phyloP scores from a whole-genome alignment of 2,888 invertebrate genomes.

The Syrista parreyssii region DNA sequence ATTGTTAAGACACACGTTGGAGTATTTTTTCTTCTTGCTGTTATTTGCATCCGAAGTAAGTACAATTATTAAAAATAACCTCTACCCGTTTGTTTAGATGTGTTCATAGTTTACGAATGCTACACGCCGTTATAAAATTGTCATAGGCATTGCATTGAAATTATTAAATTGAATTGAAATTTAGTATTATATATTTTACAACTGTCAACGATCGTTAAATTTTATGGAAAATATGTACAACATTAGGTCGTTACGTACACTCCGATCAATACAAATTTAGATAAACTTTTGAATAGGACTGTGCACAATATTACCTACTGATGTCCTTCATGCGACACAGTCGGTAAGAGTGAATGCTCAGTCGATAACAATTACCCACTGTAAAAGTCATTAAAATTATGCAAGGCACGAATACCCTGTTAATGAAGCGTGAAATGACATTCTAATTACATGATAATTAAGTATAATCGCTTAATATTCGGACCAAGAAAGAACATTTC shows the following conservation, averaged over 20 bases:
- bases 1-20: background rate
- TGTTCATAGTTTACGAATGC: background rate
- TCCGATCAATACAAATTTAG: background rate
- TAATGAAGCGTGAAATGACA: background rate
- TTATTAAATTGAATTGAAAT: background rate
- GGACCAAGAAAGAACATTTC: constrained; percentile 2
- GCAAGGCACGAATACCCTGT: background rate
- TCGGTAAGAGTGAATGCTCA: background rate
- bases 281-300: background rate
- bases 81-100: background rate
- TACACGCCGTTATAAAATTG: background rate
- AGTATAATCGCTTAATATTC: background rate
- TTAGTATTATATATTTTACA: background rate
- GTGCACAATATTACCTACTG: background rate
- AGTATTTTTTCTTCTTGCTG: background rate
- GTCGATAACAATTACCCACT: background rate
- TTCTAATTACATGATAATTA: background rate
- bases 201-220: background rate
- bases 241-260: background rate
- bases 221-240: background rate
- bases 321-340: background rate
- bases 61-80: background rate
- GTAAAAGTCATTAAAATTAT: background rate
- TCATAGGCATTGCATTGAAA: background rate
- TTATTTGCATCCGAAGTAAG: background rate